Conservation (phyloP, 1,140 invertebrate genomes). For the Euschistus heros region DNA sequence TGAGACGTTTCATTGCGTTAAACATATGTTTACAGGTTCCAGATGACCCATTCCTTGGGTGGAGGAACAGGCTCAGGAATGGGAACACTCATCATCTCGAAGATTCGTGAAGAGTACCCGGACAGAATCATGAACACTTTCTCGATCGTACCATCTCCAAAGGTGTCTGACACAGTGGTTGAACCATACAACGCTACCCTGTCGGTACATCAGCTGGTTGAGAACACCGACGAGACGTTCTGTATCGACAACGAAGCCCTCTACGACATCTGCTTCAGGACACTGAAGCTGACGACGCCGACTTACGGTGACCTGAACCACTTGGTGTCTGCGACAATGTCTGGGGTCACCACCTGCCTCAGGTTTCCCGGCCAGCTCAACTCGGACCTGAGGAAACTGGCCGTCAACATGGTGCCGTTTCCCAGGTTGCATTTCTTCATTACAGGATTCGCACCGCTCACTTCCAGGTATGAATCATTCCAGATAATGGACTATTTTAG, state of each 20-base stretch:
- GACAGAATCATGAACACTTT: slow-evolving; percentile 55
- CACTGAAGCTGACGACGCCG: slow-evolving; percentile 40
- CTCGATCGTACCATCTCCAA: slow-evolving; percentile 49
- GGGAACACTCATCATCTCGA: slow-evolving; percentile 46
- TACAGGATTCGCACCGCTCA: slow-evolving; percentile 54
- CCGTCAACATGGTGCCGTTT: slow-evolving; percentile 60
- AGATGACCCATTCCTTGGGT: slow-evolving; percentile 51
- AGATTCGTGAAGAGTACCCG: slow-evolving; percentile 41
- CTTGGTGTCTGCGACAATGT: slow-evolving; percentile 51
- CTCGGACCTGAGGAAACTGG: slow-evolving; percentile 52
- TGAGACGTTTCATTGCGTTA: no score
- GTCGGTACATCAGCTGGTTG: slow-evolving; percentile 45
- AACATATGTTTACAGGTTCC: slow-evolving; percentile 25
- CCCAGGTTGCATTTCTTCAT: slow-evolving; percentile 58
- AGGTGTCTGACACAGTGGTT: slow-evolving; percentile 46
- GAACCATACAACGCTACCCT: slow-evolving; percentile 49
- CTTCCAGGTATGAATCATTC: slow-evolving; percentile 34
- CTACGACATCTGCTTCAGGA: slow-evolving; percentile 45
- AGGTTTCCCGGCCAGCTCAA: slow-evolving; percentile 58
- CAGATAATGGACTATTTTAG: no score
- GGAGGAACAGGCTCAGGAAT: slow-evolving; percentile 51
- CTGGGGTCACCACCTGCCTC: slow-evolving; percentile 64
- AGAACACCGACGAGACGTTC: slow-evolving; percentile 46
- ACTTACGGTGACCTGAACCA: slow-evolving; percentile 43
- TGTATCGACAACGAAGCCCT: slow-evolving; percentile 48